Evolutionary conservation across 35 echinoderm and acorn worm species (phyloP), one percentile per base, ranked within the genome.

Genomic region (Apostichopus californicus): DNA sequence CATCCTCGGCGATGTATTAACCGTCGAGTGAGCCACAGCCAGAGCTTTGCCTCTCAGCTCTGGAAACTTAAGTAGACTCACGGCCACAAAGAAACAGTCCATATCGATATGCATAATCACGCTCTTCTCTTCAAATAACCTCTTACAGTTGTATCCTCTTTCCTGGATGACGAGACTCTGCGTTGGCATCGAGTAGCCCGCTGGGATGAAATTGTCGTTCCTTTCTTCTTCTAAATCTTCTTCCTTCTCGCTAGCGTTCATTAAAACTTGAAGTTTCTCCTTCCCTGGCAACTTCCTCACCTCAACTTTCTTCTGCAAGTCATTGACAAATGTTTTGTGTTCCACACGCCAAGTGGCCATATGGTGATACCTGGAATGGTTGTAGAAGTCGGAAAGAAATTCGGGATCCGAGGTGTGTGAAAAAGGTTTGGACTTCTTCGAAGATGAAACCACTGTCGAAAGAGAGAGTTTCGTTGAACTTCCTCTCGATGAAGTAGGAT

Each of bases 41-140:
- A 99, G 93, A 57, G 97, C 92, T 90, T 96, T 96, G 5, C 95
- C 97, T 26, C 46, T 53, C 17, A 99, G 77, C 55, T 99, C 95
- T n/a, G 97, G 97, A 10, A 78, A 87, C 17, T 94, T 93, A 6
- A 96, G 88, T 18, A 99, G 72, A 53, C 97, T 92, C 5, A 99
- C 97, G 0, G 97, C 94, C 56, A 99, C 97, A 93, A 99, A 99
- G 95, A 99, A 99, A 91, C 97, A 99, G 56, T 99, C 97, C 97
- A 99, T 99, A 75, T 99, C 97, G 65, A 99, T 71, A 55, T 99
- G 97, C 93, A 99, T 96, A n/a, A 99, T 96, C 61, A 89, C 34
- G 56, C 61, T 89, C 21, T 88, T 91, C 54, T 83, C 57, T 70
- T 68, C 71, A 52, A 60, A 72, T 11, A 52, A 15, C 18, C 28